Conservation (phyloP, 2,888 invertebrate genomes). For the Trilocha varians region DNA sequence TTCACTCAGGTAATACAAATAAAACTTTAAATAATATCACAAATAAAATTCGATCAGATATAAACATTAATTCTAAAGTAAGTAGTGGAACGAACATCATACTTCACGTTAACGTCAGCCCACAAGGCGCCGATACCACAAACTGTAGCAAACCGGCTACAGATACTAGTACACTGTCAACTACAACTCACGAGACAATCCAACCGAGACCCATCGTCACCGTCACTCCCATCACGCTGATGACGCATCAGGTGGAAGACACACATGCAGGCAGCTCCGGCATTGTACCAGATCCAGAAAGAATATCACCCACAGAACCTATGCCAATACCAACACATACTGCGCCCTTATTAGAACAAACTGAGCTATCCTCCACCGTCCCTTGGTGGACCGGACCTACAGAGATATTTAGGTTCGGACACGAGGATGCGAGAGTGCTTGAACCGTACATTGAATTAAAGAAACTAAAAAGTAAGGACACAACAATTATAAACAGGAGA, state of each 20-base stretch:
- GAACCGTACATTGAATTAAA: slow-evolving; percentile 33
- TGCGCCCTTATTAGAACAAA: slow-evolving; percentile 29
- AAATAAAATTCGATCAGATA: slow-evolving; percentile 9
- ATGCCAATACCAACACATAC: slow-evolving; percentile 24
- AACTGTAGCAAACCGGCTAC: slow-evolving; percentile 10
- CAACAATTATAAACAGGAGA: slow-evolving; percentile 12
- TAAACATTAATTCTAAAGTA: slow-evolving; percentile 13
- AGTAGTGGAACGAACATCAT: slow-evolving; percentile 68
- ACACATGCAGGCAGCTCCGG: slow-evolving; percentile 59
- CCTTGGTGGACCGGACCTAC: slow-evolving; percentile 31
- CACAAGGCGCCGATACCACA: slow-evolving; percentile 26
- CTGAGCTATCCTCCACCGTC: slow-evolving; percentile 21
- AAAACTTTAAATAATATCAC: slow-evolving; percentile 4
- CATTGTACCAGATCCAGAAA: slow-evolving; percentile 34
- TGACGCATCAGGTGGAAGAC: slow-evolving; percentile 50
- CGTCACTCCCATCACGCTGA: slow-evolving; percentile 30
- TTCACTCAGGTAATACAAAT: slow-evolving; percentile 8
- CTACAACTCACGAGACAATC: slow-evolving; percentile 11
- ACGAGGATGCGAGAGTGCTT: slow-evolving; percentile 57
- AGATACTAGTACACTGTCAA: slow-evolving; percentile 16
- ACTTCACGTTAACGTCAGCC: slow-evolving; percentile 77
- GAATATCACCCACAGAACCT: slow-evolving; percentile 17
- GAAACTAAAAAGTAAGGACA: slow-evolving; percentile 14
- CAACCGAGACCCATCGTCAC: slow-evolving; percentile 21
- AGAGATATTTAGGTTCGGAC: slow-evolving; percentile 49